Percentiles rank a stretch among this genome's conserved stretches.
Conservation (phyloP, 2,113 vertebrate genomes). For the Myocastor coypus region DNA sequence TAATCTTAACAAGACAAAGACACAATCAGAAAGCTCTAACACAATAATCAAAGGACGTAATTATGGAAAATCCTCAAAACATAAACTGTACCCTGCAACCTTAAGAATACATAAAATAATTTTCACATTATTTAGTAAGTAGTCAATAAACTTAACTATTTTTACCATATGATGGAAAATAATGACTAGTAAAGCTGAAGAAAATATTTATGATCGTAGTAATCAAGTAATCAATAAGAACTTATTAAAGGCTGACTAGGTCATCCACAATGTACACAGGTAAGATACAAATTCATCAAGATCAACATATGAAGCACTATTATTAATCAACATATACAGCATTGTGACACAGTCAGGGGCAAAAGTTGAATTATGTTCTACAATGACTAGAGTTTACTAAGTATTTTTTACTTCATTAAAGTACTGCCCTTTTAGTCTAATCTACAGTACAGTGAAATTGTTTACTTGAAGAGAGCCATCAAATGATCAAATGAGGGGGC, state of each 20-base stretch:
- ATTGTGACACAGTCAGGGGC: not conserved
- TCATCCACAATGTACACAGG: not conserved
- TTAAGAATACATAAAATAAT: not conserved
- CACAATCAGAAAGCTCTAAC: constrained; percentile 24
- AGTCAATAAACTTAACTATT: not conserved
- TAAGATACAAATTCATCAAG: not conserved
- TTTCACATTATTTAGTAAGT: constrained; percentile 8
- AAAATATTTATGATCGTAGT: not conserved
- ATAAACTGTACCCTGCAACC: not conserved
- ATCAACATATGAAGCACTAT: not conserved
- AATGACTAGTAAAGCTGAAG: not conserved
- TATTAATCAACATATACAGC: constrained; percentile 25
- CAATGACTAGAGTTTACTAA: constrained; percentile 19
- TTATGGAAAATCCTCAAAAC: constrained; percentile 42
- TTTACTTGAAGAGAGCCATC: not conserved
- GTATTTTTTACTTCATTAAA: constrained; percentile 5
- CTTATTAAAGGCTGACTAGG: not conserved
- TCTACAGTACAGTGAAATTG: not conserved
- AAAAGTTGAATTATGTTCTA: not conserved
- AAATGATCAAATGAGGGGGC: constrained; percentile 57
- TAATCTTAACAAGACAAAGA: constrained; percentile 22
- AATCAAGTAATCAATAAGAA: not conserved
- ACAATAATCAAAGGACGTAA: not conserved
- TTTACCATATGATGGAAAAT: constrained; percentile 21
- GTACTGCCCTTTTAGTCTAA: not conserved